Evolutionary conservation across 2,888 invertebrate genomes (phyloP).

Genomic region (Callyntrura sp.): DNA sequence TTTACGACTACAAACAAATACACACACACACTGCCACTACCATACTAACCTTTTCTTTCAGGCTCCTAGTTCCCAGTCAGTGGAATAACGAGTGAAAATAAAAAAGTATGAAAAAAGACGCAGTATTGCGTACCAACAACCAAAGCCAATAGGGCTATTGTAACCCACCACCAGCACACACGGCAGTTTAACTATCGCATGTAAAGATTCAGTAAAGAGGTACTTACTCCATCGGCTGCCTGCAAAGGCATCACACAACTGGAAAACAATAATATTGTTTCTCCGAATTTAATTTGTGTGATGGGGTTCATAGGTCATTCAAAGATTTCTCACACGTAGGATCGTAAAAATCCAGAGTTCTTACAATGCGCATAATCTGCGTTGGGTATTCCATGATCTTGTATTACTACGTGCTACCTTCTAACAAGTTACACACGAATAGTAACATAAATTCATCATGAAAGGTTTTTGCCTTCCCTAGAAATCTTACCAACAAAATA

Average conservation of each 20-base stretch:
- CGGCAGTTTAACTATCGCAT: too few species aligned
- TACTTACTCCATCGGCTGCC: not conserved
- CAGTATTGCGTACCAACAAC: not conserved
- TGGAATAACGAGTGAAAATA: not conserved
- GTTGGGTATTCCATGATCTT: conserved; percentile 15
- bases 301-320: conserved; percentile 45
- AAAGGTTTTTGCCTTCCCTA: not conserved
- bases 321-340: conserved; percentile 42
- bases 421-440: not conserved
- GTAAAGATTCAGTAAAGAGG: not conserved
- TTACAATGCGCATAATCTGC: not conserved
- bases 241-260: not conserved
- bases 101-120: not conserved
- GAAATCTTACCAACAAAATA: not conserved
- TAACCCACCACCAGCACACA: not conserved
- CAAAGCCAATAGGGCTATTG: too few species aligned
- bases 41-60: conserved; percentile 9
- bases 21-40: too few species aligned
- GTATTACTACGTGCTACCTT: not conserved
- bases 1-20: conserved; percentile 14
- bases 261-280: conserved; percentile 43
- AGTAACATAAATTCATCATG: not conserved
- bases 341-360: conserved; percentile 47
- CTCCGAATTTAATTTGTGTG: conserved; percentile 57
- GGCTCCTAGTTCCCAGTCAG: not conserved